Evolutionary conservation across 2,888 invertebrate genomes (phyloP).

Genomic region (Dynastes hyllus): DNA sequence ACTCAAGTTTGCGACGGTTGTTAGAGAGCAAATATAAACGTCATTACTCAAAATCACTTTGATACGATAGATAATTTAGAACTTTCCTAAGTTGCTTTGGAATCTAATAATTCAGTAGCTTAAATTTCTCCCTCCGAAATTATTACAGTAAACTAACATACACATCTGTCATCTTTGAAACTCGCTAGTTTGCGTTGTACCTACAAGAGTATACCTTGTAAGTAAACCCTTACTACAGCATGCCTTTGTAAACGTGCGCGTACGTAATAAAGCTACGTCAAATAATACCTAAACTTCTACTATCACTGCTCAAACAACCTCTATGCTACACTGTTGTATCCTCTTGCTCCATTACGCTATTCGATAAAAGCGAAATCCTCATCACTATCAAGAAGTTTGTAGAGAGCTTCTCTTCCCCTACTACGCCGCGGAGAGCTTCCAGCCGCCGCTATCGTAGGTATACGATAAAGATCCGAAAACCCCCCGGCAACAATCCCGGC

Average conservation of each 20-base stretch:
- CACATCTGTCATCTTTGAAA: no score
- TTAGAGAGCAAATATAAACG: no score
- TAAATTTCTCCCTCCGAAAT: no score
- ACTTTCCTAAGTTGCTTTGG: no score
- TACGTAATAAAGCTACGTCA: slow-evolving; percentile 8
- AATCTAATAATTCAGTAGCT: no score
- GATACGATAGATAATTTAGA: no score
- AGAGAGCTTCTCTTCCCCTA: not conserved
- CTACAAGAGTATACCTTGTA: not conserved
- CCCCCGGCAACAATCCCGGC: slow-evolving; percentile 17
- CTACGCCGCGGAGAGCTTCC: not conserved
- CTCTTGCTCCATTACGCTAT: slow-evolving; percentile 8
- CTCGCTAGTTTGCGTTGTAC: not conserved
- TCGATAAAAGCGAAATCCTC: slow-evolving; percentile 37
- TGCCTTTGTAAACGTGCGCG: not conserved
- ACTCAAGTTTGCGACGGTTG: no score
- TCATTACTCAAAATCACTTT: no score
- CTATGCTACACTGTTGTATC: not conserved
- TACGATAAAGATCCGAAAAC: slow-evolving; percentile 1
- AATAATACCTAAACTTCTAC: slow-evolving; percentile 7
- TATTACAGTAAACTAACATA: no score
- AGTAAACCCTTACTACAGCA: not conserved
- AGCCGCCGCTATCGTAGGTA: not conserved
- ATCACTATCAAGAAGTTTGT: slow-evolving; percentile 27
- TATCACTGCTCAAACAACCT: slow-evolving; percentile 2